A percentile compares a stretch with the other conserved stretches of the same genome.
These are phyloP conservation scores for Okamejei kenojei DNA, from an alignment of 2,797 vertebrate species.

Conservation along the genomic window DNA sequence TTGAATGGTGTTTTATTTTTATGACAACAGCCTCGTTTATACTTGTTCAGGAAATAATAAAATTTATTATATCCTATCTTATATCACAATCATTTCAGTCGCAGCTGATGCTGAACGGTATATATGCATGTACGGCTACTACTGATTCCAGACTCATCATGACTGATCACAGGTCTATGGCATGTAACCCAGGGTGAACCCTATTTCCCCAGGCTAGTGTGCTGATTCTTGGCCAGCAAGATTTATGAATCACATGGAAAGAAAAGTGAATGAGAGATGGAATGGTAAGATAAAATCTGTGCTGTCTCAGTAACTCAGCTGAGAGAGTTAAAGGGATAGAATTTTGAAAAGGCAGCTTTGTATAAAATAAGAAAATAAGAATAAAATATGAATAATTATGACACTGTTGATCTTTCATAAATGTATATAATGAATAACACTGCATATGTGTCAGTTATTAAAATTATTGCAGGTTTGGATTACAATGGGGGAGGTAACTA, in stretches of 20 bases:
- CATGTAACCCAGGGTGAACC: not conserved
- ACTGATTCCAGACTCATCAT: not conserved
- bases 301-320: not conserved
- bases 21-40: not conserved
- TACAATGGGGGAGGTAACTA: not conserved
- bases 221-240: not conserved
- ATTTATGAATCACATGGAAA: not conserved
- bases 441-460: not conserved
- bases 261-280: not conserved
- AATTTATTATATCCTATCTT: not conserved
- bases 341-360: constrained; percentile 6
- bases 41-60: not conserved
- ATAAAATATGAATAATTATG: constrained; percentile 26
- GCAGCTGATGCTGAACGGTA: not conserved
- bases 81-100: not conserved
- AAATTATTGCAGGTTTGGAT: constrained; percentile 15
- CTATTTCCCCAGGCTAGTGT: not conserved
- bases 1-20: not conserved
- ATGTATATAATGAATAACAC: not conserved
- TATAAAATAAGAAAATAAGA: no score
- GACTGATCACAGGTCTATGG: not conserved
- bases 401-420: not conserved
- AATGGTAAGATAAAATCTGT: not conserved
- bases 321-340: not conserved
- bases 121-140: not conserved